Evolutionary conservation across 2,888 invertebrate genomes (phyloP), one percentile per base, ranked within the genome.

Genomic region (Drosophila anceps): DNA sequence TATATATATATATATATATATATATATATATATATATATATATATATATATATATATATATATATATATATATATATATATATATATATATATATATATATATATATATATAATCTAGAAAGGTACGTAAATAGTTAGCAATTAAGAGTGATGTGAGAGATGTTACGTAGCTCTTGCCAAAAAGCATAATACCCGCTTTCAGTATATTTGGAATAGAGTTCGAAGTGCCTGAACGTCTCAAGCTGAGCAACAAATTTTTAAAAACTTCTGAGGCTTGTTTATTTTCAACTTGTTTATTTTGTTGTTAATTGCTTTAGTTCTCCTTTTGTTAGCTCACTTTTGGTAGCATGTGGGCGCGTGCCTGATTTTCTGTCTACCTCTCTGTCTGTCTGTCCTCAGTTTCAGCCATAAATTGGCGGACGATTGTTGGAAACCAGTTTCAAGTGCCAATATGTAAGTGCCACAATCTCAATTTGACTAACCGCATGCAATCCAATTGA

Each of bases 361-460:
- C 55, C 76, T 27, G 65, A 39, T 44, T 57, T 60, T 51, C 54
- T 44, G 72, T 66, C 64, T 69, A 33, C 29, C 50, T 44, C 15
- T 20, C 43, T 18, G 39, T 59, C 53, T 29, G 46, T 33, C 60
- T 43, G 80, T 66, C 66, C 18, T 18, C 39, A 35, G 63, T 24
- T 33, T 43, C 53, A 55, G 48, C 53, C 67, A 48, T 51, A 46
- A 65, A 27, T 44, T 37, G 37, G 50, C 57, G 46, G 51, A 55
- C 64, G 48, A 57, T 51, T 37, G 44, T 9, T 33, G 29, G 35
- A 77, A 84, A 89, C 90, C 83, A 70, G 84, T 81, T 89, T 73
- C 55, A 58, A 87, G 70, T 76, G 68, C 53, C 66, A 59, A n/a
- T n/a, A n/a, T n/a, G n/a, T n/a, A 81, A 83, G 67, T 84, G 71